These are phyloP conservation scores for Rhizomys pruinosus DNA, from an alignment of 2,113 vertebrate genomes.

Conservation along the genomic window DNA sequence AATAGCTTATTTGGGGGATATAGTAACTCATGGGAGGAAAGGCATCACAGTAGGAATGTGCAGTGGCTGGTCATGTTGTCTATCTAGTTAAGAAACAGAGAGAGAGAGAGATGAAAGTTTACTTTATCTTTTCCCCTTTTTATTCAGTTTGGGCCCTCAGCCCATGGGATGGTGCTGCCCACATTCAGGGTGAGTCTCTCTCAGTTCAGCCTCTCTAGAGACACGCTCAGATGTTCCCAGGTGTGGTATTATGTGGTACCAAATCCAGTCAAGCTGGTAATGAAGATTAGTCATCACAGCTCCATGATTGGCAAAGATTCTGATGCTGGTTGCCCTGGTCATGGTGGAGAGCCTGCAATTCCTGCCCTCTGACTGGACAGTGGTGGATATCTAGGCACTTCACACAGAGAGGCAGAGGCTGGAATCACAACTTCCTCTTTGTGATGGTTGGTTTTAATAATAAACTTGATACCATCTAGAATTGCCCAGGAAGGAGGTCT, in stretches of 20 bases:
- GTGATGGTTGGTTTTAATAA: not conserved
- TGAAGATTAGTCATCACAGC: not conserved
- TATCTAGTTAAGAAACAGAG: not conserved
- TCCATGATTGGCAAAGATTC: not conserved
- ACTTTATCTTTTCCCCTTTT: not conserved
- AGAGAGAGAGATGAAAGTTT: not conserved
- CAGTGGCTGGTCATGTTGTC: not conserved
- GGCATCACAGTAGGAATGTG: not conserved
- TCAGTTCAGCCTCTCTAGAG: not conserved
- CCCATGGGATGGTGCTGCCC: not conserved
- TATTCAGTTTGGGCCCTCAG: not conserved
- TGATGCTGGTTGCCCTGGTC: not conserved
- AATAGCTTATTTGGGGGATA: not conserved
- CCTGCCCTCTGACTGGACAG: not conserved
- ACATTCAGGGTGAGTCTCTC: not conserved
- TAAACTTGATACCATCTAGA: not conserved
- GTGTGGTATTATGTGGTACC: not conserved
- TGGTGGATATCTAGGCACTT: not conserved
- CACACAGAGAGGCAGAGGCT: not conserved
- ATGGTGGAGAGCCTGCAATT: not conserved
- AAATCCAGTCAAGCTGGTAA: not conserved
- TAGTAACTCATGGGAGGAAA: not conserved
- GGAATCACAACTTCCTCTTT: not conserved
- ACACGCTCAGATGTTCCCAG: not conserved
- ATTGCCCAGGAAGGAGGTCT: not conserved